Evolutionary conservation across 2,113 vertebrate genomes (phyloP).

Genomic region (Salvelinus alpinus): DNA sequence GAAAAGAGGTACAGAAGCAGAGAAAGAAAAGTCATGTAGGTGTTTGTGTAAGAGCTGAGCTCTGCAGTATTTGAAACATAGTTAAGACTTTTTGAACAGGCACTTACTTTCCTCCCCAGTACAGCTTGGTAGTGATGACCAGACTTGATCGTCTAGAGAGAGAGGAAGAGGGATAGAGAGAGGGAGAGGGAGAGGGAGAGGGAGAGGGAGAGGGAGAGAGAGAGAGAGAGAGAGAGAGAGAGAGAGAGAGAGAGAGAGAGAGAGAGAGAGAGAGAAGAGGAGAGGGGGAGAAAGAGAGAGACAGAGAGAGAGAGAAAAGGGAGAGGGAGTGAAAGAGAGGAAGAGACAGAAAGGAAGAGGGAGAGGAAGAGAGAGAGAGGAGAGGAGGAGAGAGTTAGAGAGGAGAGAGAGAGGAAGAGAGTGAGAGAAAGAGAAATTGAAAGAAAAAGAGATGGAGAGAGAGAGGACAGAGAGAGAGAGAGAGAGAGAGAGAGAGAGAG

Average conservation of each 20-base stretch:
- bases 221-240: neutral
- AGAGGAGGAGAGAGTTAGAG: too few species aligned
- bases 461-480: too few species aligned
- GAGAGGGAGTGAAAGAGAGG: too few species aligned
- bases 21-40: too few species aligned
- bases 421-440: too few species aligned
- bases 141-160: constrained; percentile 89
- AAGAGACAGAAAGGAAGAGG: too few species aligned
- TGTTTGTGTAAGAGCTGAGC: neutral
- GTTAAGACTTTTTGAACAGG: neutral
- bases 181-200: neutral
- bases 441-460: too few species aligned
- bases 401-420: too few species aligned
- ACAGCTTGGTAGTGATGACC: constrained; percentile 97
- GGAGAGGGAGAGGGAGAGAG: neutral
- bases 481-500: too few species aligned
- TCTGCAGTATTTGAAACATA: neutral
- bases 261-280: too few species aligned
- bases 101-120: constrained; percentile 99
- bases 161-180: neutral
- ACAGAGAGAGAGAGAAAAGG: neutral
- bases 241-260: neutral
- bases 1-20: too few species aligned
- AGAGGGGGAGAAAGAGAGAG: neutral
- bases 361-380: too few species aligned